Base-by-base conservation (phyloP, 1,140 invertebrate species). In the Zaprionus ornatus region DNA sequence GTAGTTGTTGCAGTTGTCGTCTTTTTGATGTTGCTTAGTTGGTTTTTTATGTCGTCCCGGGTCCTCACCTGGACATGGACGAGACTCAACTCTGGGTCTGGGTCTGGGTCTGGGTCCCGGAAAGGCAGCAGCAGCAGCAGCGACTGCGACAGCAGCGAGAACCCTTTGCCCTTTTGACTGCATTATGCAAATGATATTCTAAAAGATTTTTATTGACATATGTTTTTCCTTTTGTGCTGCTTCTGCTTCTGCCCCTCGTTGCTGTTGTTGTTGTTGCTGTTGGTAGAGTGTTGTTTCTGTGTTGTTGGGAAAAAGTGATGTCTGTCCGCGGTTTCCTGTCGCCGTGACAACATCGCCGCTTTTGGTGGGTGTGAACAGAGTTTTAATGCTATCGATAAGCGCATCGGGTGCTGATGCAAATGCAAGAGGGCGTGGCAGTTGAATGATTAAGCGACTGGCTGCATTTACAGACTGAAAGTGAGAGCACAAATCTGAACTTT, bases 191-290 rank as follows among this genome's bases (percentile, higher is more conserved):
- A 90, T 90, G 82, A 65, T 61, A 59, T 68, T 73, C 78, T 66
- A 67, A 84, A 74, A 80, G 83, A 86, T 85, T 90, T 90, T 90
- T 90, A 90, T 90, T 90, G 85, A 90, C 85, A 90, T 90, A 90
- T 90, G 81, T 90, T 90, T 90, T 79, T 80, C 64, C 64, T 73
- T 65, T 76, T 64, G 55, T 77, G 56, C 40, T 42, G 19, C 35
- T 68, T 42, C n/a, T 50, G 9, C 62, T 62, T 59, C 21, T 21
- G 52, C 27, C 42, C 60, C 57, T 64, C 65, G 21, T 4, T 48
- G 29, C 57, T 52, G 21, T 65, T 42, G 6, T 29, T 27, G 3
- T 60, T n/a, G 21, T 15, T 57, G 21, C 12, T 57, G 10, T 70
- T 32, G 40, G 2, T 17, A 19, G n/a, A 45, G n/a, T n/a, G 23